These are phyloP conservation scores for Leptinotarsa defecta DNA, from an alignment of 1,140 invertebrate genomes.

Conservation along the genomic window DNA sequence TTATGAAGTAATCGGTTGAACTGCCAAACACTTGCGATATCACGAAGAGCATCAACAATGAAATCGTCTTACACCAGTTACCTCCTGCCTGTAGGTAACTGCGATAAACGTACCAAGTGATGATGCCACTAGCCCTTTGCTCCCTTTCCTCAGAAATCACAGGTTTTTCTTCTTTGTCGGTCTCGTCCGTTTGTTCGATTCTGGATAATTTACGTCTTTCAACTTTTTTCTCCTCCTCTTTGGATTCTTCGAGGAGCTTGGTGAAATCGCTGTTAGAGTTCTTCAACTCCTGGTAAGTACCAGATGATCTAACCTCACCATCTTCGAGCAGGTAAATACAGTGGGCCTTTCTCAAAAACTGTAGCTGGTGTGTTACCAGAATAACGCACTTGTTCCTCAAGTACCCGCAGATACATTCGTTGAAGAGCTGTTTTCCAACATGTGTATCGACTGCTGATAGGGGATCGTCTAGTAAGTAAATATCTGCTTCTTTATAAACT, in stretches of 20 bases:
- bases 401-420: constrained; percentile 64
- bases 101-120: constrained; percentile 63
- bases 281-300: constrained; percentile 56
- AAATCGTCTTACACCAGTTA: constrained; percentile 52
- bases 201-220: neutral
- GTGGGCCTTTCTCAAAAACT: constrained; percentile 80
- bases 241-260: constrained; percentile 60
- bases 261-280: constrained; percentile 56
- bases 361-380: constrained; percentile 86
- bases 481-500: constrained; percentile 78
- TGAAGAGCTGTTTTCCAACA: constrained; percentile 71
- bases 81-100: constrained; percentile 66
- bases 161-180: neutral
- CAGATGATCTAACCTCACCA: constrained; percentile 63
- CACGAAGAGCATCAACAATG: constrained; percentile 30
- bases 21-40: constrained; percentile 28
- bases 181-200: neutral
- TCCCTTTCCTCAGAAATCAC: constrained; percentile 34
- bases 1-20: constrained; percentile 57
- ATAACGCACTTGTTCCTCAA: constrained; percentile 75
- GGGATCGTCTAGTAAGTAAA: constrained; percentile 85
- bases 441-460: constrained; percentile 76
- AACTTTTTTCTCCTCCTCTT: constrained; percentile 52
- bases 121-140: constrained; percentile 58
- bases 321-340: constrained; percentile 67